These are phyloP conservation scores for Bradypus variegatus DNA, from an alignment of 2,797 vertebrate genomes.

Conservation along the genomic window DNA sequence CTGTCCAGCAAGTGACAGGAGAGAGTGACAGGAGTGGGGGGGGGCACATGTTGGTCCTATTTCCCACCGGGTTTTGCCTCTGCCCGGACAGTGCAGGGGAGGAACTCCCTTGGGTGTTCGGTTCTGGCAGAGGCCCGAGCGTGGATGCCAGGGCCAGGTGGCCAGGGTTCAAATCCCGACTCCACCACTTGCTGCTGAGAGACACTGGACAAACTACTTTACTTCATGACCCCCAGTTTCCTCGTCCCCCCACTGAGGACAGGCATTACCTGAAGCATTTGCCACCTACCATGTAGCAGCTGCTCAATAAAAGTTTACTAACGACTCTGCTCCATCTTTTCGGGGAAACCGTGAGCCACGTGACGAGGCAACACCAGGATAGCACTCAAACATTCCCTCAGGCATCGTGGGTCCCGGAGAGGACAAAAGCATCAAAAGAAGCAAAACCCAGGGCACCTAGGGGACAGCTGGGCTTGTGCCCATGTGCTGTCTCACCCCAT, in stretches of 20 bases:
- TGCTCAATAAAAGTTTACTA: background rate
- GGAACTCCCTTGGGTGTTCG: background rate
- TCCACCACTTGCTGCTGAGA: background rate
- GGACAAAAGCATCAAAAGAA: background rate
- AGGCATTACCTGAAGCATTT: background rate
- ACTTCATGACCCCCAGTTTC: background rate
- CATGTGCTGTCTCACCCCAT: background rate
- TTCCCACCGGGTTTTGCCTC: background rate
- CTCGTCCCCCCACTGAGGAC: background rate
- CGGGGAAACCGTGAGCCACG: background rate
- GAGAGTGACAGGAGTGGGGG: background rate
- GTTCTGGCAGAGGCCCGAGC: background rate
- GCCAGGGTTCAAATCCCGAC: background rate
- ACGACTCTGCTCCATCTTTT: background rate
- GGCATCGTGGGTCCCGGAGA: background rate
- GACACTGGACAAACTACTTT: background rate
- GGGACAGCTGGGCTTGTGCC: background rate
- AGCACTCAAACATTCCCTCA: background rate
- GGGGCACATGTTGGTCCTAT: rapidly evolving
- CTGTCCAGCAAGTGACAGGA: background rate
- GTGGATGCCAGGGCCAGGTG: background rate
- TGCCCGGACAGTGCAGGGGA: rapidly evolving
- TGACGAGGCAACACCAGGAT: background rate
- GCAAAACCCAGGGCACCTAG: background rate
- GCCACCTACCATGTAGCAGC: background rate